Conservation (phyloP, 2,113 vertebrate species). For the Sprattus sprattus region DNA sequence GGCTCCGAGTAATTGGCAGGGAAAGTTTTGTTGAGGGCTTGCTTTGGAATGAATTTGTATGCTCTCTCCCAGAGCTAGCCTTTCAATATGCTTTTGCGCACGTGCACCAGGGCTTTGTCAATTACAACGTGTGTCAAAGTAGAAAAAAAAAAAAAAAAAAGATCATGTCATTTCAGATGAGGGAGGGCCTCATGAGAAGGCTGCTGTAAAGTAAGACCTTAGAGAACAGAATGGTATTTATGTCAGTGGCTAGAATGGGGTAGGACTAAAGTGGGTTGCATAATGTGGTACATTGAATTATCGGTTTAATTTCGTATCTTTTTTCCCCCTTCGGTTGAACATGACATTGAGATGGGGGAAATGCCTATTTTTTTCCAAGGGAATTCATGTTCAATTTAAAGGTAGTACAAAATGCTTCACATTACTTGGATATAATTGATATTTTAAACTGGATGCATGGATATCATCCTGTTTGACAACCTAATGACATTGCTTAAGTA, state of each 20-base stretch:
- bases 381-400: conserved; percentile 16
- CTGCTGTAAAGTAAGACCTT: conserved; percentile 65
- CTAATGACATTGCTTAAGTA: not conserved
- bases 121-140: conserved; percentile 58
- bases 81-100: conserved; percentile 64
- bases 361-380: conserved; percentile 14
- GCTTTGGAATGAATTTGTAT: conserved; percentile 83
- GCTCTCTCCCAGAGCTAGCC: conserved; percentile 61
- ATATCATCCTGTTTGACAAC: conserved; percentile 10
- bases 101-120: conserved; percentile 68
- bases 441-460: conserved; percentile 37
- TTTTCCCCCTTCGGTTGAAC: not conserved
- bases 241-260: conserved; percentile 52
- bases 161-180: conserved; percentile 67
- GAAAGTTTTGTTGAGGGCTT: conserved; percentile 80
- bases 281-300: conserved; percentile 21
- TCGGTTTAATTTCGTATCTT: conserved; percentile 20
- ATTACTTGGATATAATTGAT: conserved; percentile 67
- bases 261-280: conserved; percentile 14
- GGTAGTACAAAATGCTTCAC: conserved; percentile 38
- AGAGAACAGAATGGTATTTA: conserved; percentile 66
- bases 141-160: conserved; percentile 61
- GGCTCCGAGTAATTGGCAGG: conserved; percentile 89
- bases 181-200: conserved; percentile 59
- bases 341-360: not conserved